Base-by-base conservation (phyloP, 1,140 invertebrate species). In the Mizuhopecten yessoensis region DNA sequence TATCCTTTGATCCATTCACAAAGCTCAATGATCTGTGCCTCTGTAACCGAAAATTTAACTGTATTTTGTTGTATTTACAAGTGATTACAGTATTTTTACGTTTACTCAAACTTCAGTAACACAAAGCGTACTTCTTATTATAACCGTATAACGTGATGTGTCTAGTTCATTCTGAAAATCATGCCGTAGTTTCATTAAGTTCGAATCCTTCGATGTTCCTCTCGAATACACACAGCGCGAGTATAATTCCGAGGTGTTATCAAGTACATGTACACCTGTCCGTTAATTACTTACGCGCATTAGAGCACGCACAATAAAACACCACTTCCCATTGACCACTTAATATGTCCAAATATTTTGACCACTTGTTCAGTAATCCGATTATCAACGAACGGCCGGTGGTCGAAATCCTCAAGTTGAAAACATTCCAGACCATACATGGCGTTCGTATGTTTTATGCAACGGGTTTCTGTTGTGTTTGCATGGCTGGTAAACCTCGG, bases 341-440 rank as follows among this genome's bases (percentile, higher is more conserved):
- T 3, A 57, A 57, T 11, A 23, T 20, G 45, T 57, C 45, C 20
- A 57, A 57, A 75, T n/a, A 29, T 75, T 75, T 75, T 75, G 57
- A n/a, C 57, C 57, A 75, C 57, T 75, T 75, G 57, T 75, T 29
- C 23, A 29, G 29, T 5, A 75, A 75, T 75, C 57, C 57, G 57
- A 29, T 75, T 75, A 75, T 75, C 57, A n/a, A 75, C 11, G 57
- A 75, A 75, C 57, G 57, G 57, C 57, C n/a, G n/a, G 23, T 75
- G 57, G 57, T 75, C 57, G 7, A 75, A 5, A n/a, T 75, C 57
- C 23, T 5, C 9, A 75, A 75, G 57, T 75, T 75, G 23, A 75
- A 75, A 75, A 75, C 57, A 75, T 75, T 75, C 57, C 57, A 29
- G 57, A 75, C 57, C 57, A 13, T 75, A 75, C 15, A 9, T 75